These are phyloP conservation scores for Tragopan temminckii DNA, from an alignment of 2,797 vertebrate genomes.

Conservation along the genomic window DNA sequence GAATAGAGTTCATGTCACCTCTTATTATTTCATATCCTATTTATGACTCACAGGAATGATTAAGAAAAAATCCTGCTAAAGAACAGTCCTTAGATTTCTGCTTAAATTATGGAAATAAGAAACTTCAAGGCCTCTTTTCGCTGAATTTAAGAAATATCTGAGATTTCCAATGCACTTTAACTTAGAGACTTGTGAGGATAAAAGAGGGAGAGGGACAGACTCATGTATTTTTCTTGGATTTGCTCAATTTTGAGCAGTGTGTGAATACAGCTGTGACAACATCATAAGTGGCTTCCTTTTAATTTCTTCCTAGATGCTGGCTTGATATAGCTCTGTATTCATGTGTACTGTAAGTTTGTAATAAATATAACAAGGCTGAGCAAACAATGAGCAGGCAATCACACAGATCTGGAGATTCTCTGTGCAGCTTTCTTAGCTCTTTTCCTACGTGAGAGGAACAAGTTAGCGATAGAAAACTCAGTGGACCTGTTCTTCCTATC, in stretches of 20 bases:
- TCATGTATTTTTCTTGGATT: background rate
- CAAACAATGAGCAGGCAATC: background rate
- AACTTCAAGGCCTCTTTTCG: background rate
- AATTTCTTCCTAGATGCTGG: background rate
- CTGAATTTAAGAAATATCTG: background rate
- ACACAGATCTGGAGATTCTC: background rate
- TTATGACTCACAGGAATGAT: slow-evolving; percentile 27
- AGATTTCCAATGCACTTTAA: background rate
- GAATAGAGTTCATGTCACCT: slow-evolving; percentile 51
- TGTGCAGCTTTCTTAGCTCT: background rate
- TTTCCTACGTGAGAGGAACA: background rate
- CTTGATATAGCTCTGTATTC: background rate
- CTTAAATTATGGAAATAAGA: slow-evolving; percentile 49
- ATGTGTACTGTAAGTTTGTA: background rate
- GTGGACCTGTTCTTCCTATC: background rate
- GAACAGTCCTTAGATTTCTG: slow-evolving; percentile 45
- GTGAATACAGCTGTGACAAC: background rate
- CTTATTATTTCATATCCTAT: slow-evolving; percentile 49
- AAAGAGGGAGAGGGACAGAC: background rate
- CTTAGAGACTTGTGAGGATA: background rate
- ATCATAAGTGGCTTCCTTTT: background rate
- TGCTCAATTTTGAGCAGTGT: background rate
- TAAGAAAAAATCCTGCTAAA: slow-evolving; percentile 10
- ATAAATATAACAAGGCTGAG: background rate
- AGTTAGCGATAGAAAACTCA: background rate